Percentiles rank a stretch among this genome's conserved stretches.
phyloP scores from a whole-genome alignment of 2,113 vertebrate genomes.

The Puma concolor region DNA sequence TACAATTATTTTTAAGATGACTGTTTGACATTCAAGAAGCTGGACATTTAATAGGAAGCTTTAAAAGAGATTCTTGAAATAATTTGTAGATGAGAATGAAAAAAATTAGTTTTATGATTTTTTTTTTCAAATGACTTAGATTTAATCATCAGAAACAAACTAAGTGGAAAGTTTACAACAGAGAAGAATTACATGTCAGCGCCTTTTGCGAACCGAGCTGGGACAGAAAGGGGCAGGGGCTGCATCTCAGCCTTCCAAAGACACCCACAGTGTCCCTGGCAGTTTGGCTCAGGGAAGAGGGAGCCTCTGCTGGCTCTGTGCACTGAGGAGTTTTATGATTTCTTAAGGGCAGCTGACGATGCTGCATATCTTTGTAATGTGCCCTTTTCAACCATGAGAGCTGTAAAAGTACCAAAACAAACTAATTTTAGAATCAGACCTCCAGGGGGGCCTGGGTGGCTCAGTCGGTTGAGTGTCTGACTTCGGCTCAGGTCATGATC shows the following conservation, averaged over 20 bases:
- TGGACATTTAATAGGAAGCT: background rate
- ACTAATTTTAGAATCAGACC: background rate
- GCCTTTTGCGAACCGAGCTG: conserved; percentile 59
- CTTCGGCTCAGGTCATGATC: no score
- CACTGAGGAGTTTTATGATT: no score
- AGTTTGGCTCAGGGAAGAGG: background rate
- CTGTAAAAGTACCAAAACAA: background rate
- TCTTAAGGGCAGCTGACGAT: background rate
- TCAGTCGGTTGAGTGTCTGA: no score
- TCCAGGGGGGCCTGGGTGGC: background rate
- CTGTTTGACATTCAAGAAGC: background rate
- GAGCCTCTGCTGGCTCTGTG: background rate
- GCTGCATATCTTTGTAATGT: background rate
- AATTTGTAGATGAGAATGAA: background rate
- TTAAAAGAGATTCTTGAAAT: background rate
- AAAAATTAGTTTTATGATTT: background rate
- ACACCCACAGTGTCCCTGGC: conserved; percentile 54
- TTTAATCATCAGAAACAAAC: conserved; percentile 64
- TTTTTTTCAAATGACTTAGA: conserved; percentile 62
- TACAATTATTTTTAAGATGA: background rate
- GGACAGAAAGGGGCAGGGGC: conserved; percentile 27
- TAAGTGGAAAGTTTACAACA: conserved; percentile 67
- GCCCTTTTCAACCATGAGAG: background rate
- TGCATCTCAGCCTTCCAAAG: conserved; percentile 46
- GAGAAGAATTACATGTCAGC: conserved; percentile 62